A percentile compares a stretch with the other conserved stretches of the same genome.
phyloP scores from a whole-genome alignment of 1,140 invertebrate genomes.

The Dendrolimus punctatus region DNA sequence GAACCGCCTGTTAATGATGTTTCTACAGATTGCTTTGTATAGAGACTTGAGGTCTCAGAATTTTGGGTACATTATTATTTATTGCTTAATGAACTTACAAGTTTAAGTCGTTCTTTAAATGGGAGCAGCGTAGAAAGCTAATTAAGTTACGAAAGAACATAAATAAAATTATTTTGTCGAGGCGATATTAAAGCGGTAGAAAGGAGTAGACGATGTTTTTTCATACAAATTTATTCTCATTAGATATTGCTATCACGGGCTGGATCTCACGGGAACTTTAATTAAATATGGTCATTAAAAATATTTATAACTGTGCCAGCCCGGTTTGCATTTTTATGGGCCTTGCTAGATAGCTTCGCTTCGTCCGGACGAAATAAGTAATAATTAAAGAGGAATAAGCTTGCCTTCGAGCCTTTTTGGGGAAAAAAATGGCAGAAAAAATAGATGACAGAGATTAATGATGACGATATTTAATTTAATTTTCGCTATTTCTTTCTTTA shows the following conservation, averaged over 20 bases:
- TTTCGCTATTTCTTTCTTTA: too few species aligned
- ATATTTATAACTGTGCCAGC: conserved; percentile 42
- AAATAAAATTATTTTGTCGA: not conserved
- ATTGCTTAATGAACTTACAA: too few species aligned
- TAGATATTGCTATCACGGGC: conserved; percentile 29
- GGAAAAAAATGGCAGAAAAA: too few species aligned
- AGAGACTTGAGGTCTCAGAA: too few species aligned
- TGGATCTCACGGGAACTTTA: conserved; percentile 35
- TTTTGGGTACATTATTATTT: too few species aligned
- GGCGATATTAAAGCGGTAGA: not conserved
- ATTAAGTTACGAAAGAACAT: not conserved
- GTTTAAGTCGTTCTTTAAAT: too few species aligned
- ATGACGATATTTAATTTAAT: too few species aligned
- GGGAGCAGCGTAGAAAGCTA: too few species aligned
- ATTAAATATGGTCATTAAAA: conserved; percentile 56
- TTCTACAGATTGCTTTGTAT: too few species aligned
- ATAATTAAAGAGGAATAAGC: not conserved
- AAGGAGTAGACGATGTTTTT: not conserved
- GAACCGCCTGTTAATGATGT: too few species aligned
- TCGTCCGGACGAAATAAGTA: not conserved
- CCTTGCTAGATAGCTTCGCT: not conserved
- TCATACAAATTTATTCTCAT: conserved; percentile 18
- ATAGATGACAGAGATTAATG: too few species aligned
- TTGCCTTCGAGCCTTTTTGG: too few species aligned
- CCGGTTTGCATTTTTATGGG: conserved; percentile 40